phyloP scores from a whole-genome alignment of 2,797 vertebrate genomes.

The Neopelma chrysocephalum region DNA sequence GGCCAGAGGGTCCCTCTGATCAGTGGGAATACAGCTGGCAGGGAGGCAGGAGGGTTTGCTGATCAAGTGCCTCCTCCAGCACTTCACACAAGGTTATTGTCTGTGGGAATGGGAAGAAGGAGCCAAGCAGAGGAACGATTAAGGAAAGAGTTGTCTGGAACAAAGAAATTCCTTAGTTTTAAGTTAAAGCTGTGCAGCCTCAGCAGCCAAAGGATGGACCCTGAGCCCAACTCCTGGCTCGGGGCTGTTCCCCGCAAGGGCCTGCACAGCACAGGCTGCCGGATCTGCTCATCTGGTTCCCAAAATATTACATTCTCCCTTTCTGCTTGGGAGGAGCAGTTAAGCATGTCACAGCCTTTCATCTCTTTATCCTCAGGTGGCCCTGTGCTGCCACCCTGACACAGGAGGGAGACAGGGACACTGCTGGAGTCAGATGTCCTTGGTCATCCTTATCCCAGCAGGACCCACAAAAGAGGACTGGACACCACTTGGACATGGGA shows the following conservation, averaged over 20 bases:
- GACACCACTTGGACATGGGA: neutral
- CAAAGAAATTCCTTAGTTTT: neutral
- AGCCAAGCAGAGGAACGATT: rapidly evolving
- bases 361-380: neutral
- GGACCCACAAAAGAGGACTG: neutral
- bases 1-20: neutral
- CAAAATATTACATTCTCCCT: neutral
- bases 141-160: neutral
- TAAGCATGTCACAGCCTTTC: neutral
- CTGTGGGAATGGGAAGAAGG: neutral
- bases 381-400: neutral
- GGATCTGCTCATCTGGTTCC: neutral
- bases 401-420: neutral
- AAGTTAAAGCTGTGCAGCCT: neutral
- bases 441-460: neutral
- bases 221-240: neutral
- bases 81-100: neutral
- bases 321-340: neutral
- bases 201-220: neutral
- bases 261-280: neutral
- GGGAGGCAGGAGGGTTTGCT: neutral
- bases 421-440: neutral
- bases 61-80: neutral
- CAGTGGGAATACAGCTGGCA: neutral
- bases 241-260: neutral